Percentiles rank a stretch among this genome's conserved stretches.
Conservation (phyloP, 2,888 invertebrate species). For the Ypsolopha sequella region DNA sequence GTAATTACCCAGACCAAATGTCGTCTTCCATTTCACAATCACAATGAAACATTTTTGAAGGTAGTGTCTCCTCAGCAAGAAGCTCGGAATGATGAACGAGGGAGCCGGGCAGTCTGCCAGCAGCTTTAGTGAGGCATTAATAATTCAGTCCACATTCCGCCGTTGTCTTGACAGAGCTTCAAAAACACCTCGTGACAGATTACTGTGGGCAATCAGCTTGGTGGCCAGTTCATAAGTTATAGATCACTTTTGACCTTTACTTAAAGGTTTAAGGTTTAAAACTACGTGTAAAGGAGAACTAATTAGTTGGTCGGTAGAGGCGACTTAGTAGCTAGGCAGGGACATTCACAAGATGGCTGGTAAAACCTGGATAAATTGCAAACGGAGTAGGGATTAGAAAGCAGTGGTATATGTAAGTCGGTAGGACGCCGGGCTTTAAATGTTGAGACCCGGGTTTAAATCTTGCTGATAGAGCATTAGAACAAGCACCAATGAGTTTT, state of each 20-base stretch:
- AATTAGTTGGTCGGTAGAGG: not conserved
- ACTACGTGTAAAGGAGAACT: not conserved
- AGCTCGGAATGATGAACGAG: slow-evolving; percentile 14
- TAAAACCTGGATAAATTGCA: too few species aligned
- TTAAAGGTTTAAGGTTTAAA: not conserved
- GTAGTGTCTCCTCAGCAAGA: not conserved
- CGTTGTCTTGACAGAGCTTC: not conserved
- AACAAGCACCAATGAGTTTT: too few species aligned
- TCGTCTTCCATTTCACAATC: too few species aligned
- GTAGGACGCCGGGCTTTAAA: too few species aligned
- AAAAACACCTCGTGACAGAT: not conserved
- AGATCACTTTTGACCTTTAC: not conserved
- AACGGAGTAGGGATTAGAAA: not conserved
- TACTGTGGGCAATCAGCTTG: not conserved
- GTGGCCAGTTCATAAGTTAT: not conserved
- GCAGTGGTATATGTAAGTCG: too few species aligned
- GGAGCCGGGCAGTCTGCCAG: slow-evolving; percentile 17
- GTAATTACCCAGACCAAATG: too few species aligned
- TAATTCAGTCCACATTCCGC: slow-evolving; percentile 10
- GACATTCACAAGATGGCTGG: not conserved
- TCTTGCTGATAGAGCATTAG: too few species aligned
- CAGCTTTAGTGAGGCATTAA: slow-evolving; percentile 20
- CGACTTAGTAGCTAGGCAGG: not conserved
- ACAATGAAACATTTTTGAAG: too few species aligned
- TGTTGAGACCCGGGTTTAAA: too few species aligned